phyloP scores from a whole-genome alignment of 1,140 invertebrate genomes.

The Leptopilina clavipes region DNA sequence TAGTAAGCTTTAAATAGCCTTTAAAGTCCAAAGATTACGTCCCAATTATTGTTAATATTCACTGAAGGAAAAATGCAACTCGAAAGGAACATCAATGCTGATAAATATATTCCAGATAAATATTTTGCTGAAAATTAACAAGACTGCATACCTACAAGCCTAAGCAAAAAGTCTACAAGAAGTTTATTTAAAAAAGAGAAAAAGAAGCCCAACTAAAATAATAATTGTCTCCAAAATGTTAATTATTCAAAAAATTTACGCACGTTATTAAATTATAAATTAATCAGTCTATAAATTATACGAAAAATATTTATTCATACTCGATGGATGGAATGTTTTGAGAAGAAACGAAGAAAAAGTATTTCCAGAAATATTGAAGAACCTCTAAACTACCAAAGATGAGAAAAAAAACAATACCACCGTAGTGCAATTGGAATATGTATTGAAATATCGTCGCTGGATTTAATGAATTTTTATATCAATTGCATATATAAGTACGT shows the following conservation, averaged over 20 bases:
- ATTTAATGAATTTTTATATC: conserved; percentile 42
- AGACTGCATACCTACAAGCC: neutral
- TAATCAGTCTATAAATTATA: no score
- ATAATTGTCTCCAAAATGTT: neutral
- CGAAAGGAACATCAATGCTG: neutral
- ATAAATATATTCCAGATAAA: neutral
- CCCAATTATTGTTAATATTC: neutral
- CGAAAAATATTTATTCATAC: no score
- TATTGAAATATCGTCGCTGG: neutral
- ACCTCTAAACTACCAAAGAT: neutral
- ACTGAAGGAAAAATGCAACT: neutral
- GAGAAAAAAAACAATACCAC: neutral
- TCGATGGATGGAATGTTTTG: no score
- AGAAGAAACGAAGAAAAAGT: no score
- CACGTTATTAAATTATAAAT: neutral
- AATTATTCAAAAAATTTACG: neutral
- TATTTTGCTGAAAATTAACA: neutral
- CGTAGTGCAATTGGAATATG: no score
- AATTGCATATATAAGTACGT: conserved; percentile 41
- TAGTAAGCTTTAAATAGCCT: conserved; percentile 1
- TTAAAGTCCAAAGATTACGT: conserved; percentile 9
- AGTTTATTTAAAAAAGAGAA: neutral
- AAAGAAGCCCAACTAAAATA: neutral
- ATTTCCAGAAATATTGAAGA: no score
- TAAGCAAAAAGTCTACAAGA: neutral